Conservation (phyloP, 2,113 vertebrate species). For the Callocephalon fimbriatum region DNA sequence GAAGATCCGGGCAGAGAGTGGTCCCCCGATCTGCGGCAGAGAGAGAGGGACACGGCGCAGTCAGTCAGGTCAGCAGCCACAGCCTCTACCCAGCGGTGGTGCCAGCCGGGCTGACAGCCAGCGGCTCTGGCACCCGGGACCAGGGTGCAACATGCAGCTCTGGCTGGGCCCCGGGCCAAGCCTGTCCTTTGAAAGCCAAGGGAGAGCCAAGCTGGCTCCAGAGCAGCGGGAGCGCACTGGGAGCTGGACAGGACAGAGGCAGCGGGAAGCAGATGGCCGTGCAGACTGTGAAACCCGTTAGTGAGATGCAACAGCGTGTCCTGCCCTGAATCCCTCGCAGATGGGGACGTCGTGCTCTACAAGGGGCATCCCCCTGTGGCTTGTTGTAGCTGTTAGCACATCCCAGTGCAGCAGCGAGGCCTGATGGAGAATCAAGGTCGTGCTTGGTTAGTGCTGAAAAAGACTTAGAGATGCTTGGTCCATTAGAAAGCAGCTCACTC, state of each 20-base stretch:
- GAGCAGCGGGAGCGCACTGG: neutral
- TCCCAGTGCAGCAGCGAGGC: neutral
- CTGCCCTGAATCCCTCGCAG: neutral
- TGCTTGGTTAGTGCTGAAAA: neutral
- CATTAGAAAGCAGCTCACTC: neutral
- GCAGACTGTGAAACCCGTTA: constrained; percentile 2
- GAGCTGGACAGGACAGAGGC: neutral
- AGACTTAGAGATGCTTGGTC: neutral
- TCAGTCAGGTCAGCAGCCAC: constrained; percentile 69
- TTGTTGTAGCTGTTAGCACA: neutral
- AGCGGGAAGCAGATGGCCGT: constrained; percentile 47
- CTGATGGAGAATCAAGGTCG: neutral
- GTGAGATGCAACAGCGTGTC: neutral
- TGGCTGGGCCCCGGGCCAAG: neutral
- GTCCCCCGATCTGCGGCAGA: constrained; percentile 90
- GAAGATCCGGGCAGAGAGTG: constrained; percentile 92
- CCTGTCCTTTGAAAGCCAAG: constrained; percentile 2
- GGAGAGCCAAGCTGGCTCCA: neutral
- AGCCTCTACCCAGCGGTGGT: neutral
- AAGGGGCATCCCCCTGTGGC: neutral
- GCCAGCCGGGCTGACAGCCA: neutral
- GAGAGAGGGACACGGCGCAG: constrained; percentile 73
- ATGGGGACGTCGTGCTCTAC: neutral
- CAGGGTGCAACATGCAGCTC: neutral
- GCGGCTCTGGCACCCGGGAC: neutral